Base-by-base conservation (phyloP, 2,888 invertebrate species). In the Himalopsyche kuldschensis region DNA sequence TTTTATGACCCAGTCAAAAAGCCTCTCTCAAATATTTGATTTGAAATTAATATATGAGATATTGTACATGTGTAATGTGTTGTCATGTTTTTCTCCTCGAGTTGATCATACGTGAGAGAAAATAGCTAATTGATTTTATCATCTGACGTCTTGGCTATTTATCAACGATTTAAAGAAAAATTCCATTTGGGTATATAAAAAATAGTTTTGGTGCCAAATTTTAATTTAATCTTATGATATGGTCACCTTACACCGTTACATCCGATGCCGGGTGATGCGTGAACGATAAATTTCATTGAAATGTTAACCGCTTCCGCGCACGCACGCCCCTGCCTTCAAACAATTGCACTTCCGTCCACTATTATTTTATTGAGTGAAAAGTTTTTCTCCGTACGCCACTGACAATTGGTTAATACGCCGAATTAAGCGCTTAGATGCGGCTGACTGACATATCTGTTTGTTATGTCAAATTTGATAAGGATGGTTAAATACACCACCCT, bases 271-370 rank as follows among this genome's bases (percentile, higher is more conserved):
- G 82, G 75, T 48, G 76, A 80, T 75, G 82, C 80, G 76, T 76
- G 78, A 78, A 80, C 77, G n/a, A 82, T 82, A 82, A 82, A 82
- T 82, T 79, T 76, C 75, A 47, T 82, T 80, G 48, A 41, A 69
- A 27, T 41, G 82, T 76, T 55, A 27, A 55, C 32, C 30, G 41
- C 80, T 82, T 82, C 79, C 82, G 79, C 75, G 48, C 79, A 31
- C 55, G 32, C 81, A 47, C 76, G 31, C 76, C 81, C 48, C 80
- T 31, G 41, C 41, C 27, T 69, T 69, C 69, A 69, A 69, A 69
- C 69, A 69, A 69, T 69, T 69, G 69, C 69, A 69, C 69, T 69
- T 69, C 69, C 69, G 69, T 69, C 69, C 69, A 69, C 69, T 27
- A 69, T 69, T 69, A 69, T 69, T 69, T 69, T 69, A 69, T 69